Evolutionary conservation across 2,888 invertebrate species (phyloP).

Genomic region (Perizoma flavofasciatum): DNA sequence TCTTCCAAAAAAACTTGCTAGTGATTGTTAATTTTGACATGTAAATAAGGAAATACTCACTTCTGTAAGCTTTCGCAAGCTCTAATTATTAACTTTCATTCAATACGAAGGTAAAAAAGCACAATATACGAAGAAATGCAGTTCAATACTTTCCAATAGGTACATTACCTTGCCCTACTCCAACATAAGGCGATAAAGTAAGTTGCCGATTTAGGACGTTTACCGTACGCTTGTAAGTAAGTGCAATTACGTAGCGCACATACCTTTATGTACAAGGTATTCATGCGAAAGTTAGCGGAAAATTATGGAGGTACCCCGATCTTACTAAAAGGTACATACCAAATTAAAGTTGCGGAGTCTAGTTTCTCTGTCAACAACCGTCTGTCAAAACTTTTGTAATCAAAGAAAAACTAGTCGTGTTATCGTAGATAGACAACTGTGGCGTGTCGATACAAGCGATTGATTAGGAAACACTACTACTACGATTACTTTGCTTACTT

Average conservation of each 20-base stretch:
- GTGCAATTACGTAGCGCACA: conserved; percentile 8
- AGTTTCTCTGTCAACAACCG: no score
- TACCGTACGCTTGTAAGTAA: conserved; percentile 24
- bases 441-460: no score
- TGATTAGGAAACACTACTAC: no score
- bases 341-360: no score
- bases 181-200: conserved; percentile 18
- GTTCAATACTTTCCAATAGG: conserved; percentile 33
- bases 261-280: background rate
- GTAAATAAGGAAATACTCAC: conserved; percentile 21
- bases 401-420: no score
- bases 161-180: conserved; percentile 35
- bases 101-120: background rate
- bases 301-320: background rate
- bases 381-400: no score
- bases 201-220: conserved; percentile 32
- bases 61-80: conserved; percentile 14
- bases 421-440: no score
- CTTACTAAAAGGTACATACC: no score
- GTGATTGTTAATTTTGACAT: conserved; percentile 5
- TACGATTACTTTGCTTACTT: no score
- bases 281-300: conserved; percentile 4
- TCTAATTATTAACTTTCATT: conserved; percentile 8
- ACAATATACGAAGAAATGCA: conserved; percentile 13
- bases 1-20: background rate